Evolutionary conservation across 2,113 vertebrate species (phyloP).

Genomic region (Donacobius atricapilla): DNA sequence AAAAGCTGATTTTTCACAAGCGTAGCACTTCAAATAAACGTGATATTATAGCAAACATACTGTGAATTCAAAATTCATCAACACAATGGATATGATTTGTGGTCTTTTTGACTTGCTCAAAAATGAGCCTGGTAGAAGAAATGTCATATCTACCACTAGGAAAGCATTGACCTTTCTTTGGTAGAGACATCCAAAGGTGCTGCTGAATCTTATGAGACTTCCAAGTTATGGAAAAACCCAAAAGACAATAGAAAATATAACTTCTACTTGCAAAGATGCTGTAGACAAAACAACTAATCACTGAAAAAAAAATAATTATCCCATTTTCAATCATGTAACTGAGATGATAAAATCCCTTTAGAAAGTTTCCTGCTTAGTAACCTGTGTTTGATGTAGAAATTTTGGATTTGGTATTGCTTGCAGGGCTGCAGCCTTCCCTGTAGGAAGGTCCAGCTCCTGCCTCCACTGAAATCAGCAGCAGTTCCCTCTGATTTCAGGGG

Average conservation of each 20-base stretch:
- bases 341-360: neutral
- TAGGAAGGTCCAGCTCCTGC: neutral
- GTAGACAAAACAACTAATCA: neutral
- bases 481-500: neutral
- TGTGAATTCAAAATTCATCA: neutral
- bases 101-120: neutral
- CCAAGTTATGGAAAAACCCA: neutral
- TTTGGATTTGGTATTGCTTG: neutral
- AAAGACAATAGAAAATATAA: neutral
- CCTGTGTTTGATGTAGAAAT: neutral
- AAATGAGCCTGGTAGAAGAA: neutral
- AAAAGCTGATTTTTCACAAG: neutral
- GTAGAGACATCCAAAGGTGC: neutral
- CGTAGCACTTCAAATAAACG: neutral
- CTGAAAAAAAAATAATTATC: neutral
- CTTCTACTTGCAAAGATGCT: neutral
- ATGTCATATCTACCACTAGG: neutral
- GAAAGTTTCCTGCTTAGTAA: neutral
- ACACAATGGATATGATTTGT: neutral
- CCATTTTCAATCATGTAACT: neutral
- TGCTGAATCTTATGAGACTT: neutral
- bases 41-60: neutral
- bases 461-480: neutral
- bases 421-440: neutral
- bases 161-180: neutral